Evolutionary conservation across 2,888 invertebrate genomes (phyloP).

Genomic region (Eilema caniola): DNA sequence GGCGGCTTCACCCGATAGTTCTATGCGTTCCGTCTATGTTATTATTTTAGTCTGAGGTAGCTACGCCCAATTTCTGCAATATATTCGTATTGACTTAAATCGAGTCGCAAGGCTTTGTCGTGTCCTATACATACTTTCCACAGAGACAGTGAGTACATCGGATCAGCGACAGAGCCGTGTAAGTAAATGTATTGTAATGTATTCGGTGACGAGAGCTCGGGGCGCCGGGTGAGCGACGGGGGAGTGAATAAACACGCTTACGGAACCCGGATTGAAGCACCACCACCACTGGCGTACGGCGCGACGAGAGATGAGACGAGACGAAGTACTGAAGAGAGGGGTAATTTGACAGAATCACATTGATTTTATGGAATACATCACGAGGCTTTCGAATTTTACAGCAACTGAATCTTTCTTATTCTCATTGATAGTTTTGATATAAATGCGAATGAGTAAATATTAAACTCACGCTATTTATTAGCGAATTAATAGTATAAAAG

Average conservation of each 20-base stretch:
- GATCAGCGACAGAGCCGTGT: neutral
- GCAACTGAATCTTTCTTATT: neutral
- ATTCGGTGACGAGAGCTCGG: neutral
- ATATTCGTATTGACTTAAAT: slow-evolving; percentile 1
- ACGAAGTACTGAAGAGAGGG: neutral
- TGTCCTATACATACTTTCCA: neutral
- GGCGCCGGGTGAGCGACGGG: neutral
- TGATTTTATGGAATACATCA: neutral
- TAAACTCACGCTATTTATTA: no score
- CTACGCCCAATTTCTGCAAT: neutral
- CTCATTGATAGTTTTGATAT: neutral
- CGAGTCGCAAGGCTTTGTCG: neutral
- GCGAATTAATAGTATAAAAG: no score
- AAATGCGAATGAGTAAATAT: no score
- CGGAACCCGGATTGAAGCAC: neutral
- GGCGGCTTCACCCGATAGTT: no score
- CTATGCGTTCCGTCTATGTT: no score
- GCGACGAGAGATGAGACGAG: neutral
- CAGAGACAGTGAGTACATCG: neutral
- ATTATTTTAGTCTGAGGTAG: no score
- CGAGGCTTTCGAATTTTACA: neutral
- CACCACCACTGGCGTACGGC: neutral
- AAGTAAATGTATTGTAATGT: slow-evolving; percentile 6
- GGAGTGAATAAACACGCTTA: neutral
- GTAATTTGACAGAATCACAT: neutral